These are phyloP conservation scores for Spheniscus humboldti DNA, from an alignment of 2,797 vertebrate species.

Conservation along the genomic window DNA sequence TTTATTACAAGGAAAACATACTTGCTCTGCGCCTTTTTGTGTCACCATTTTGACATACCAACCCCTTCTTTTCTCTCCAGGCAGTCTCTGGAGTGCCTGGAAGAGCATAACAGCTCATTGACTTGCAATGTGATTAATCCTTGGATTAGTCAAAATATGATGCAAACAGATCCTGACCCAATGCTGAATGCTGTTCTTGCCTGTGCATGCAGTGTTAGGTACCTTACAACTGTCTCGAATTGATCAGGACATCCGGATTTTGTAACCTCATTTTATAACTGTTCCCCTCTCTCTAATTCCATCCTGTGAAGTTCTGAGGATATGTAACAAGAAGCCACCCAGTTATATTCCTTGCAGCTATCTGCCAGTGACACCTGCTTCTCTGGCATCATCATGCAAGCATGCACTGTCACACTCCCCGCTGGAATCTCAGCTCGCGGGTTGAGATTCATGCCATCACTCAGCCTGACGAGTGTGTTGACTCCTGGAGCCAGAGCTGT, in stretches of 20 bases:
- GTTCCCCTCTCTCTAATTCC: slow-evolving; percentile 73
- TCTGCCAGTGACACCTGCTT: slow-evolving; percentile 79
- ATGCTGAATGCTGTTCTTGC: slow-evolving; percentile 49
- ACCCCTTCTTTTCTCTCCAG: not conserved
- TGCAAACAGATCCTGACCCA: slow-evolving; percentile 61
- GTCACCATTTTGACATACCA: not conserved
- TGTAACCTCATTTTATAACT: slow-evolving; percentile 76
- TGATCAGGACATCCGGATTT: slow-evolving; percentile 78
- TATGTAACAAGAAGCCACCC: slow-evolving; percentile 77
- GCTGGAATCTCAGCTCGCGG: slow-evolving; percentile 76
- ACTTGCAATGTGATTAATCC: slow-evolving; percentile 67
- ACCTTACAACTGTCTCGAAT: slow-evolving; percentile 70
- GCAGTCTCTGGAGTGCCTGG: slow-evolving; percentile 16
- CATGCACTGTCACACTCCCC: slow-evolving; percentile 75
- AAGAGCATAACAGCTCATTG: slow-evolving; percentile 51
- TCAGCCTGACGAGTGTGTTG: slow-evolving; percentile 70
- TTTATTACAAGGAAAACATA: slow-evolving; percentile 3
- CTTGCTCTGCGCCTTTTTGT: not conserved
- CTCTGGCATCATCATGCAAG: slow-evolving; percentile 76
- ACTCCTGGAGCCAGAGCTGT: slow-evolving; percentile 70
- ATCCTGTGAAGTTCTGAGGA: slow-evolving; percentile 79
- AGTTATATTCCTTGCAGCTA: slow-evolving; percentile 67
- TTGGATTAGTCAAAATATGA: slow-evolving; percentile 65
- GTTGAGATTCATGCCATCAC: slow-evolving; percentile 78
- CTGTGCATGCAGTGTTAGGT: slow-evolving; percentile 61